phyloP scores from a whole-genome alignment of 2,113 vertebrate genomes.

The Muscicapa adusta region DNA sequence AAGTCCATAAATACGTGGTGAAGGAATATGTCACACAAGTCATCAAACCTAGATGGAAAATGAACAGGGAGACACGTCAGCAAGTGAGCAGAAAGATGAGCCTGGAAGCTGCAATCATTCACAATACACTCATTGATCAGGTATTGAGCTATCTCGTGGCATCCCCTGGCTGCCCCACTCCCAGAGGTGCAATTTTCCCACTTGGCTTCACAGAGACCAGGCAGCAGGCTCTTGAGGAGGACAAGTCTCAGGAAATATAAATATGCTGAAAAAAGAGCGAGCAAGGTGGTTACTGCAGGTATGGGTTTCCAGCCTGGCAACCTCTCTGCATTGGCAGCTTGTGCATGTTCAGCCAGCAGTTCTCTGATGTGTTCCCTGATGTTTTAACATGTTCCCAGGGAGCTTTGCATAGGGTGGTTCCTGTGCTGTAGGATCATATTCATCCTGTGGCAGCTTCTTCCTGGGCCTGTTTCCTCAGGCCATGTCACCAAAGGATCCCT shows the following conservation, averaged over 20 bases:
- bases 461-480: background rate
- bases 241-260: background rate
- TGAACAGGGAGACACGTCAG: background rate
- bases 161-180: background rate
- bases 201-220: background rate
- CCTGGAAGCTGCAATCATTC: conserved; percentile 54
- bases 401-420: background rate
- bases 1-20: conserved; percentile 59
- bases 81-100: conserved; percentile 62
- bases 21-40: conserved; percentile 59
- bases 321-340: background rate
- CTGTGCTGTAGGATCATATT: background rate
- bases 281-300: background rate
- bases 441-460: background rate
- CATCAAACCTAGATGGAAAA: conserved; percentile 44
- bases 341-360: background rate
- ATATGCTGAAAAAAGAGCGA: background rate
- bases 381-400: background rate
- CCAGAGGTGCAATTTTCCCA: background rate
- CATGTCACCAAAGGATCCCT: background rate
- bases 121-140: conserved; percentile 36
- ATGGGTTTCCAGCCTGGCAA: background rate
- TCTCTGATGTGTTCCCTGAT: background rate
- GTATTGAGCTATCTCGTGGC: conserved; percentile 30
- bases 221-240: background rate